A percentile compares a stretch with the other conserved stretches of the same genome.
phyloP scores from a whole-genome alignment of 2,888 invertebrate genomes.

The Bembecia ichneumoniformis region DNA sequence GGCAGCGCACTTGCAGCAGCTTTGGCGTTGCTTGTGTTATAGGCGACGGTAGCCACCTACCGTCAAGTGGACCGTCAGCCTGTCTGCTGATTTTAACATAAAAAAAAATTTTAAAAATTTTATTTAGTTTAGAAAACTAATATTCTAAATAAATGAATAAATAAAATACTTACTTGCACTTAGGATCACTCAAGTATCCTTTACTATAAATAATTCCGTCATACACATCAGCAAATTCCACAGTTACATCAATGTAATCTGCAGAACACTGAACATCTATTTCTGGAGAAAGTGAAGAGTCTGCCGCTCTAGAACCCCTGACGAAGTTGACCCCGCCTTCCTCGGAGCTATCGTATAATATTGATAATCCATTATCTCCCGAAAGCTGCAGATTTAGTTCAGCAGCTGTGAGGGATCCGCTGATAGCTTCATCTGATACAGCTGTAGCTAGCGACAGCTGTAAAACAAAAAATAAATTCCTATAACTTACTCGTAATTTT shows the following conservation, averaged over 20 bases:
- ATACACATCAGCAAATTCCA: slow-evolving; percentile 76
- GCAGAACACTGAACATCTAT: slow-evolving; percentile 76
- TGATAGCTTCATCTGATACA: slow-evolving; percentile 48
- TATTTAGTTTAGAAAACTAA: no score
- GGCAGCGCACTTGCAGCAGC: no score
- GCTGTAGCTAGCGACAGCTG: slow-evolving; percentile 71
- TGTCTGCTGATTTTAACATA: no score
- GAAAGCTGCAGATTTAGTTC: slow-evolving; percentile 56
- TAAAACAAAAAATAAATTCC: slow-evolving; percentile 11
- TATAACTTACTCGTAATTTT: slow-evolving; percentile 4
- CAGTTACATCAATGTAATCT: slow-evolving; percentile 72
- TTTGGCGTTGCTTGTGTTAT: no score
- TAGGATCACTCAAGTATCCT: slow-evolving; percentile 75
- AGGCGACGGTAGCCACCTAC: no score
- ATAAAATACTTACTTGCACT: slow-evolving; percentile 73
- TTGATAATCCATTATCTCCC: slow-evolving; percentile 49
- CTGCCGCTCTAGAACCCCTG: slow-evolving; percentile 64
- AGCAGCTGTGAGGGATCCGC: slow-evolving; percentile 48
- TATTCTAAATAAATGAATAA: no score
- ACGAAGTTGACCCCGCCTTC: slow-evolving; percentile 58
- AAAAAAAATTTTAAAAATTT: no score
- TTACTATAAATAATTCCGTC: slow-evolving; percentile 81
- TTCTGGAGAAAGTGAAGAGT: slow-evolving; percentile 56
- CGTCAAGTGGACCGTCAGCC: no score
- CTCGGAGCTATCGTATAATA: slow-evolving; percentile 46